phyloP scores from a whole-genome alignment of 2,113 vertebrate species.

The Aphyosemion australe region DNA sequence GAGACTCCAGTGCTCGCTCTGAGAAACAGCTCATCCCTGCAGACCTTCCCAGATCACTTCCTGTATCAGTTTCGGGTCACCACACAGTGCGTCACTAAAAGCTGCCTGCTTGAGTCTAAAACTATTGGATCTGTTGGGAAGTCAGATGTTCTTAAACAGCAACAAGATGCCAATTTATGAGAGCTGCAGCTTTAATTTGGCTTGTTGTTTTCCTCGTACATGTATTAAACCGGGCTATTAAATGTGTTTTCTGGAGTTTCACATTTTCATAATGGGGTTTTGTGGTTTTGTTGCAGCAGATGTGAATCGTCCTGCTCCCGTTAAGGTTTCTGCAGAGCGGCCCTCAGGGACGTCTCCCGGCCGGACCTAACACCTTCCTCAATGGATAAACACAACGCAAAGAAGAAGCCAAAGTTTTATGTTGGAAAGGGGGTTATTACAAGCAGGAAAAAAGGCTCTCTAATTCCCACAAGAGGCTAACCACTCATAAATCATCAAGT shows the following conservation, averaged over 20 bases:
- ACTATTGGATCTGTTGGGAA: slow-evolving; percentile 27
- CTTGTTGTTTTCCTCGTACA: not conserved
- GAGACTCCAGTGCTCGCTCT: slow-evolving; percentile 58
- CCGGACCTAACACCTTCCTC: slow-evolving; percentile 74
- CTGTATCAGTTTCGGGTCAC: slow-evolving; percentile 57
- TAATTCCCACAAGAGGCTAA: slow-evolving; percentile 59
- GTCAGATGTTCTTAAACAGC: not conserved
- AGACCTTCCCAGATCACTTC: slow-evolving; percentile 61
- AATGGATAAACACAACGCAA: slow-evolving; percentile 65
- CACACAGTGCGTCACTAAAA: slow-evolving; percentile 54
- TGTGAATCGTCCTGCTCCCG: slow-evolving; percentile 11
- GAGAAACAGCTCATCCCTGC: slow-evolving; percentile 64
- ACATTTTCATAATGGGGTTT: slow-evolving; percentile 44
- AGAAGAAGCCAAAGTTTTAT: slow-evolving; percentile 63
- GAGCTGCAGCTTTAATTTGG: slow-evolving; percentile 3
- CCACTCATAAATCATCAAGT: slow-evolving; percentile 75
- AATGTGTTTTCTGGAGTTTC: slow-evolving; percentile 22
- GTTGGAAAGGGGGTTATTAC: slow-evolving; percentile 57
- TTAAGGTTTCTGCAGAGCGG: not conserved
- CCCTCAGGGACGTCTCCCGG: slow-evolving; percentile 29
- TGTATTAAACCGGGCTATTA: slow-evolving; percentile 1
- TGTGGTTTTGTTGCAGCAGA: slow-evolving; percentile 42
- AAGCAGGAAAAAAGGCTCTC: slow-evolving; percentile 62
- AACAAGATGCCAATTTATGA: slow-evolving; percentile 12
- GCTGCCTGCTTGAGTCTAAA: slow-evolving; percentile 6